Conservation (phyloP, 2,113 vertebrate genomes). For the Oryzias melastigma region DNA sequence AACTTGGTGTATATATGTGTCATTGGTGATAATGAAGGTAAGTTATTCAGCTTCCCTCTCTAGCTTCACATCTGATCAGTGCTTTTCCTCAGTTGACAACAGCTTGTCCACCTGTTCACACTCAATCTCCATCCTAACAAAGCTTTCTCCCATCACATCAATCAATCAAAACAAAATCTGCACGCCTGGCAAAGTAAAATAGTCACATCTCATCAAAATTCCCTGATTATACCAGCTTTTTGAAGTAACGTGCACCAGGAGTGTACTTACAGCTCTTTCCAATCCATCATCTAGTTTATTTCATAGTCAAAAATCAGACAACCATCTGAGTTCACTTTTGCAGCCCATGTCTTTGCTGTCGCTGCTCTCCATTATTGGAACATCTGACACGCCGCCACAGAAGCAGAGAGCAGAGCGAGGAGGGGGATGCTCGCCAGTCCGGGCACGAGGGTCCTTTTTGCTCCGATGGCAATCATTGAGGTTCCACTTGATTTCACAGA, state of each 20-base stretch:
- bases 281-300: conserved; percentile 80
- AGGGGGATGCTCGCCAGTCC: conserved; percentile 46
- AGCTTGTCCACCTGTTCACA: conserved; percentile 77
- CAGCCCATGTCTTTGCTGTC: conserved; percentile 58
- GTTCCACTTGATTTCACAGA: conserved; percentile 75
- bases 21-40: conserved; percentile 3
- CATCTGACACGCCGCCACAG: conserved; percentile 43
- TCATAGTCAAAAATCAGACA: conserved; percentile 71
- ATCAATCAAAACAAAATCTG: conserved; percentile 12
- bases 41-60: conserved; percentile 1
- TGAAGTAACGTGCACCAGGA: conserved; percentile 38
- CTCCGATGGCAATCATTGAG: conserved; percentile 69
- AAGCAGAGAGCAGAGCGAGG: conserved; percentile 33
- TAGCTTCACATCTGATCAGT: conserved; percentile 10
- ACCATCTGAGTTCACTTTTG: conserved; percentile 68
- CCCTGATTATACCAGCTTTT: background rate
- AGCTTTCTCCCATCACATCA: conserved; percentile 26
- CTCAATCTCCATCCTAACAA: conserved; percentile 39
- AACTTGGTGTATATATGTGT: conserved; percentile 9
- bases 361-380: conserved; percentile 73
- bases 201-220: conserved; percentile 9
- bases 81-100: conserved; percentile 56
- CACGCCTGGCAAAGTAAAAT: background rate
- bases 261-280: conserved; percentile 84
- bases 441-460: conserved; percentile 59